These are phyloP conservation scores for Caretta caretta DNA, from an alignment of 2,113 vertebrate genomes.

Conservation along the genomic window DNA sequence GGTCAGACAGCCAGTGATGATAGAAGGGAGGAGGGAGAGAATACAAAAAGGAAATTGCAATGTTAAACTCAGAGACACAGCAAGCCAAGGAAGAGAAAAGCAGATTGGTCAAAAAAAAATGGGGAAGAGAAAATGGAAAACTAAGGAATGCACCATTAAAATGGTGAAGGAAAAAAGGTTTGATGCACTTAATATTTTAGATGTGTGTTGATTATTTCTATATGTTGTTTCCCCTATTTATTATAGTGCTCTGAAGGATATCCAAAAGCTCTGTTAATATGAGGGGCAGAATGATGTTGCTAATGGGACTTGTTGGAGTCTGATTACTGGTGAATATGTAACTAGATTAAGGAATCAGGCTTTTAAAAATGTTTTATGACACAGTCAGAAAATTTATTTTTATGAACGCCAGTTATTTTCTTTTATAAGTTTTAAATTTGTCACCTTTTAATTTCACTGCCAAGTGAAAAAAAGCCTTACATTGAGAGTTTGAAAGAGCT, in stretches of 20 bases:
- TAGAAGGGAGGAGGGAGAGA: background rate
- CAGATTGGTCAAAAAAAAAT: background rate
- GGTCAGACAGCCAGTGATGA: background rate
- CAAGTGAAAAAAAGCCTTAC: background rate
- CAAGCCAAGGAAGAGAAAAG: background rate
- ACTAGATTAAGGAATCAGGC: background rate
- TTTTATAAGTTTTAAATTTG: conserved; percentile 3
- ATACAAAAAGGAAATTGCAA: background rate
- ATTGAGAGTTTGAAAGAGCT: background rate
- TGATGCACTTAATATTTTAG: background rate
- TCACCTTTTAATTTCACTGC: background rate
- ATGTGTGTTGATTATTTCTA: background rate
- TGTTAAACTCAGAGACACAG: background rate
- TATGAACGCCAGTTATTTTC: background rate
- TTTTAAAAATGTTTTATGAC: background rate
- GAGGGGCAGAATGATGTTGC: background rate
- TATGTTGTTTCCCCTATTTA: background rate
- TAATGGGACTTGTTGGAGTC: background rate
- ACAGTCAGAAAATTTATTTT: background rate
- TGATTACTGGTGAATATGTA: background rate
- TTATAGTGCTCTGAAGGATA: background rate
- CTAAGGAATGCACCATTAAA: background rate
- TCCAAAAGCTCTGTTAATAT: background rate
- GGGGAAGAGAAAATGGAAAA: background rate
- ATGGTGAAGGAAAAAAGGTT: background rate